Evolutionary conservation across 2,797 vertebrate species (phyloP), one percentile per base, ranked within the genome.

Genomic region (Eulemur rubriventer): DNA sequence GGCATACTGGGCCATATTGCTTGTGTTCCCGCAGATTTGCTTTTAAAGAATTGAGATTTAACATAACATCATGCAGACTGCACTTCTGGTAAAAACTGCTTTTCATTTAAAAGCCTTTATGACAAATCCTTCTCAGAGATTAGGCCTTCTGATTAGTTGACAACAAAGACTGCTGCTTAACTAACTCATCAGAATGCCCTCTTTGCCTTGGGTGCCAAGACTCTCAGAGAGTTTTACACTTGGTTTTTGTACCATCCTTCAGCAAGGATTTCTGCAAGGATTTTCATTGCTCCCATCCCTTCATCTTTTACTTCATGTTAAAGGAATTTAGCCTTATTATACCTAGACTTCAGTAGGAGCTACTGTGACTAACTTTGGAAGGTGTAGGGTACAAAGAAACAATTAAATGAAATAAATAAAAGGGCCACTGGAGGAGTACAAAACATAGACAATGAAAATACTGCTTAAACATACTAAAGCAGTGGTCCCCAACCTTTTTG

Each of bases 81-180:
- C 2, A 76, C 20, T 91, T 97, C n/a, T 89, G 50, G 70, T 78
- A 92, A 92, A 96, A 95, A 79, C 17, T 50, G 46, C 52, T 59
- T 89, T 94, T 92, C 30, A 69, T 30, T 55, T 35, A 82, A 96
- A 70, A 93, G 79, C 26, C 61, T 97, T 92, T 88, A n/a, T 30
- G 85, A 69, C n/a, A 95, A 93, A 55, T 63, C 65, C 69, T 87
- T 41, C n/a, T 87, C 38, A 72, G 35, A 87, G 43, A 69, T 79
- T 52, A 88, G 78, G 55, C 38, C 30, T 94, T 92, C 50, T 93
- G 69, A 80, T 73, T 67, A 61, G 43, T 1, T 11, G 28, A 91
- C 38, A 79, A 76, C 43, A 75, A 90, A 81, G 52, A 70, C 0
- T 55, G 41, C 22, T 81, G 33, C 43, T 82, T 70, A 76, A 93